Conservation (phyloP, 2,888 invertebrate genomes). For the Argynnis bischoffii region DNA sequence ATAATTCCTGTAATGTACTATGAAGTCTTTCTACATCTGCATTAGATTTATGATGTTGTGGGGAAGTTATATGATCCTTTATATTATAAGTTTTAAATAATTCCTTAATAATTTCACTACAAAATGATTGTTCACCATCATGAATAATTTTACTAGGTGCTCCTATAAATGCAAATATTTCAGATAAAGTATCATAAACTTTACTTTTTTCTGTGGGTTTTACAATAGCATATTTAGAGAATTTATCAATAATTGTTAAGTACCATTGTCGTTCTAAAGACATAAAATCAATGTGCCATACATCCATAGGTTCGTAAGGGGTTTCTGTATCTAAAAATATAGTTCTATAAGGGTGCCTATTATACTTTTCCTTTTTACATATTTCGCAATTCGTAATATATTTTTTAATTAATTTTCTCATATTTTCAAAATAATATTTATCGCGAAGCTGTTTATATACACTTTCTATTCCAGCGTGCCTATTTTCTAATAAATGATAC, state of each 20-base stretch:
- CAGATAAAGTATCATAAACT: slow-evolving; percentile 37
- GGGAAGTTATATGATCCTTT: slow-evolving; percentile 32
- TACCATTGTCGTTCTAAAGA: slow-evolving; percentile 39
- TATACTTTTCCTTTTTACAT: slow-evolving; percentile 35
- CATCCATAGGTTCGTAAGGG: slow-evolving; percentile 27
- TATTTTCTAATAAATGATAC: slow-evolving; percentile 21
- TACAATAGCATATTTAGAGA: slow-evolving; percentile 38
- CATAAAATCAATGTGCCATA: slow-evolving; percentile 33
- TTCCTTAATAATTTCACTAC: slow-evolving; percentile 36
- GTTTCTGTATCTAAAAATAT: not conserved
- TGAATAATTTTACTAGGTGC: slow-evolving; percentile 37
- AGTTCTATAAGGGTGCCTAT: slow-evolving; percentile 27
- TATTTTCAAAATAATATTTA: slow-evolving; percentile 29
- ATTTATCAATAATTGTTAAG: slow-evolving; percentile 39
- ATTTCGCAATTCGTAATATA: slow-evolving; percentile 20
- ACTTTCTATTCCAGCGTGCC: slow-evolving; percentile 25
- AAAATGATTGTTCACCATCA: slow-evolving; percentile 36
- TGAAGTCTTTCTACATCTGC: slow-evolving; percentile 32
- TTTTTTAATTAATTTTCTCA: slow-evolving; percentile 28
- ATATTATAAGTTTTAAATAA: slow-evolving; percentile 37
- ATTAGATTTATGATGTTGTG: no score
- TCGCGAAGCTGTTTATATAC: slow-evolving; percentile 28
- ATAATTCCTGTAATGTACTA: slow-evolving; percentile 17
- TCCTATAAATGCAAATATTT: slow-evolving; percentile 36
- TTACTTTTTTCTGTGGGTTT: slow-evolving; percentile 34